Conservation (phyloP, 2,113 vertebrate species). For the Catagonus wagneri region DNA sequence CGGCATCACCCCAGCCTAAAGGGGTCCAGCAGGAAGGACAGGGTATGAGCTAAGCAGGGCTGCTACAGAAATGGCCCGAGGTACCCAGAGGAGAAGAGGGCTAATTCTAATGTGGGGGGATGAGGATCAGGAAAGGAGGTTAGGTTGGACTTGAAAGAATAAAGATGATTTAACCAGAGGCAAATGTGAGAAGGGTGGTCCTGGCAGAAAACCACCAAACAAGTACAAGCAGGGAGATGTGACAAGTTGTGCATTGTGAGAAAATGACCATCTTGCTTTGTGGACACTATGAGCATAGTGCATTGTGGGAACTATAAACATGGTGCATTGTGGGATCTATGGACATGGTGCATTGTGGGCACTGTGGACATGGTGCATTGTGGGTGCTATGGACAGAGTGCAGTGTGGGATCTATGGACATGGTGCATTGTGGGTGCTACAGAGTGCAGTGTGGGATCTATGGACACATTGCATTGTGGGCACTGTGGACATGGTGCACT, state of each 20-base stretch:
- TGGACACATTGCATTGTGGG: background rate
- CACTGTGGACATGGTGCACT: too few species aligned
- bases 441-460: background rate
- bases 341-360: background rate
- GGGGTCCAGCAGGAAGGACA: background rate
- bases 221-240: background rate
- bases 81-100: background rate
- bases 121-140: background rate
- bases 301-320: background rate
- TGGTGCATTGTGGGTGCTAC: background rate
- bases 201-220: background rate
- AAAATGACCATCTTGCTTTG: background rate
- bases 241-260: background rate
- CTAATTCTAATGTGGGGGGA: rapidly evolving
- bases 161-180: background rate
- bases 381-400: background rate
- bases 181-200: rapidly evolving
- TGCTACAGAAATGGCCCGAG: background rate
- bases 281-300: background rate
- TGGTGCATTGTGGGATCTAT: too few species aligned
- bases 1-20: background rate
- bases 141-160: background rate
- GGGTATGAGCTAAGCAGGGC: background rate
- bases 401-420: background rate
- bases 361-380: background rate